phyloP scores from a whole-genome alignment of 2,113 vertebrate species.

The Polyodon spathula region DNA sequence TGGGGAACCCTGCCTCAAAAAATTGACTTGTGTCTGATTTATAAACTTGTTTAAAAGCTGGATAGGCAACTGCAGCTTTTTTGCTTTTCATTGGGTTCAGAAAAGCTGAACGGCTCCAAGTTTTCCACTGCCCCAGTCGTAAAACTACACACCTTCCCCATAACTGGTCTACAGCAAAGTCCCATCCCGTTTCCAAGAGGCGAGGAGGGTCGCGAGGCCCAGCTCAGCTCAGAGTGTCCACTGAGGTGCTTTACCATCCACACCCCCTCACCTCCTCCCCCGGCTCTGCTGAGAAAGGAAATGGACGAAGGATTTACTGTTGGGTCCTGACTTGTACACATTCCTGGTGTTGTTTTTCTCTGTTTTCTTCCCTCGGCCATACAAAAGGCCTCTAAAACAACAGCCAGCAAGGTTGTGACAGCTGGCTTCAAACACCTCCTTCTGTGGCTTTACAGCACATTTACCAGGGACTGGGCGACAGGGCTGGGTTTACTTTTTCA shows the following conservation, averaged over 20 bases:
- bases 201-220: too few species aligned
- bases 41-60: too few species aligned
- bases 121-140: too few species aligned
- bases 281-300: slow-evolving; percentile 56
- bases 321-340: slow-evolving; percentile 73
- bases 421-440: slow-evolving; percentile 73
- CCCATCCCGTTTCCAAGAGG: too few species aligned
- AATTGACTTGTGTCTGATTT: too few species aligned
- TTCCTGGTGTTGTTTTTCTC: slow-evolving; percentile 72
- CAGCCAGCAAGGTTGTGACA: slow-evolving; percentile 73
- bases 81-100: too few species aligned
- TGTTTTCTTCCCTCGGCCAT: slow-evolving; percentile 61
- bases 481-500: slow-evolving; percentile 17
- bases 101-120: too few species aligned
- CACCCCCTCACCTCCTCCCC: slow-evolving; percentile 35
- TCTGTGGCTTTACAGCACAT: slow-evolving; percentile 53
- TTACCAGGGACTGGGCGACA: slow-evolving; percentile 50
- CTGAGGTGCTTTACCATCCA: slow-evolving; percentile 43
- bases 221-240: not conserved
- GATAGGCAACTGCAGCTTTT: too few species aligned
- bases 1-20: too few species aligned
- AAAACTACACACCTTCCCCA: too few species aligned
- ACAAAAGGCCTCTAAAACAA: slow-evolving; percentile 73
- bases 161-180: too few species aligned
- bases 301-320: slow-evolving; percentile 69